Percentiles rank a stretch among this genome's conserved stretches.
These are phyloP conservation scores for Pangasius djambal DNA, from an alignment of 2,797 vertebrate genomes.

Conservation along the genomic window DNA sequence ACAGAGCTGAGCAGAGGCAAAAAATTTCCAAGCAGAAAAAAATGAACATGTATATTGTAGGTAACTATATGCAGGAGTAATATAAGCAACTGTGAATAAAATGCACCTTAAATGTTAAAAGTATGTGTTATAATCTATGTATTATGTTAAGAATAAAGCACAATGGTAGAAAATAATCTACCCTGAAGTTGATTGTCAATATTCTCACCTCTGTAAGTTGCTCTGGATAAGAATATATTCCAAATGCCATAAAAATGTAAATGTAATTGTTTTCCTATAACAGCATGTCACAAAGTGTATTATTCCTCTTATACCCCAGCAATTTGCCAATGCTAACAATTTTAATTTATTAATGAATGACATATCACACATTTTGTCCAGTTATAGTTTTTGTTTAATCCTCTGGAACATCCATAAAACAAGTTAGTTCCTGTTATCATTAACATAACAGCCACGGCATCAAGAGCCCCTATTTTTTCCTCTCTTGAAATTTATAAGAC, in stretches of 20 bases:
- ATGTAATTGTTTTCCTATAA: neutral
- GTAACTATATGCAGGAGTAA: neutral
- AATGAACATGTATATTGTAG: neutral
- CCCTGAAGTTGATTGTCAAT: neutral
- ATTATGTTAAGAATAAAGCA: neutral
- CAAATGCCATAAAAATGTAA: neutral
- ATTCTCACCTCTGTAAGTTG: neutral
- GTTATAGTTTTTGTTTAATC: neutral
- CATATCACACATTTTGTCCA: neutral
- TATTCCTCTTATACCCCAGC: neutral
- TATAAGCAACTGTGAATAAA: neutral
- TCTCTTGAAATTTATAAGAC: neutral
- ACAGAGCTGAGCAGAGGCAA: neutral
- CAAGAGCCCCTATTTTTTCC: neutral
- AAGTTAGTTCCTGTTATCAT: neutral
- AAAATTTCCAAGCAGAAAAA: neutral
- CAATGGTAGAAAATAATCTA: neutral
- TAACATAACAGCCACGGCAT: neutral
- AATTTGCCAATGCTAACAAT: neutral
- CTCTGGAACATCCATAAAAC: neutral
- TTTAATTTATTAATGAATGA: neutral
- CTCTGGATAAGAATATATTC: neutral
- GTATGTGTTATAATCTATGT: neutral
- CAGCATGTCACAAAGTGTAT: neutral
- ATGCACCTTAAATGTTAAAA: neutral